Percentiles rank a stretch among this genome's conserved stretches.
Conservation (phyloP, 2,797 vertebrate species). For the Lacerta agilis region DNA sequence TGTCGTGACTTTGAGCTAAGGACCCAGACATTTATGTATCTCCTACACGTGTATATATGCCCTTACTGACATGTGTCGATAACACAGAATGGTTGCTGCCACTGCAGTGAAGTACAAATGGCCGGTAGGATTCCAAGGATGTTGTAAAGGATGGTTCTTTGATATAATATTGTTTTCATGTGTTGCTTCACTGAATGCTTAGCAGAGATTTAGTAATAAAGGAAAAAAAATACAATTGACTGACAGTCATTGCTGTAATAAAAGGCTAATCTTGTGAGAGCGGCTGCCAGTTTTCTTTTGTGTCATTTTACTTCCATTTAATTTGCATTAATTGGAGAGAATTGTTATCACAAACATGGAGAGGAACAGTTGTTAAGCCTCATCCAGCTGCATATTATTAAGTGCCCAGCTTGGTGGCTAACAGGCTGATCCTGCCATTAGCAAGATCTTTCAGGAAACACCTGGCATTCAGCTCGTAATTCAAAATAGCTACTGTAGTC, state of each 20-base stretch:
- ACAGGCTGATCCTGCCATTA: background rate
- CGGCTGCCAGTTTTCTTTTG: background rate
- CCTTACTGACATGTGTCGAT: background rate
- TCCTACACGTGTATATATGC: background rate
- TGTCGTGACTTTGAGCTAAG: too few species aligned
- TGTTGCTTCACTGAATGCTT: background rate
- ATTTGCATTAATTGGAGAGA: constrained; percentile 1
- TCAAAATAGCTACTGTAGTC: background rate
- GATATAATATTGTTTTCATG: background rate
- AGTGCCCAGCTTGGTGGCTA: background rate
- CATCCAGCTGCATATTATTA: background rate
- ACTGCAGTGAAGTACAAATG: background rate
- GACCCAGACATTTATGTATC: too few species aligned
- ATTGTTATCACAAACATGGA: background rate
- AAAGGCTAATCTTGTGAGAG: constrained; percentile 1
- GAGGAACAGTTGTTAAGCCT: background rate
- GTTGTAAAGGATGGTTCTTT: background rate
- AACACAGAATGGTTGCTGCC: background rate
- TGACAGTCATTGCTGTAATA: background rate
- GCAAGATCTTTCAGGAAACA: background rate
- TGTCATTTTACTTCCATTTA: background rate
- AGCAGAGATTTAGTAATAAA: background rate
- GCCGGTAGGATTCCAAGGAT: background rate
- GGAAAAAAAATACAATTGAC: constrained; percentile 12
- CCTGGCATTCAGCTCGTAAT: background rate